These are phyloP conservation scores for Myopa tessellatipennis DNA, from an alignment of 2,888 invertebrate genomes.

Conservation along the genomic window DNA sequence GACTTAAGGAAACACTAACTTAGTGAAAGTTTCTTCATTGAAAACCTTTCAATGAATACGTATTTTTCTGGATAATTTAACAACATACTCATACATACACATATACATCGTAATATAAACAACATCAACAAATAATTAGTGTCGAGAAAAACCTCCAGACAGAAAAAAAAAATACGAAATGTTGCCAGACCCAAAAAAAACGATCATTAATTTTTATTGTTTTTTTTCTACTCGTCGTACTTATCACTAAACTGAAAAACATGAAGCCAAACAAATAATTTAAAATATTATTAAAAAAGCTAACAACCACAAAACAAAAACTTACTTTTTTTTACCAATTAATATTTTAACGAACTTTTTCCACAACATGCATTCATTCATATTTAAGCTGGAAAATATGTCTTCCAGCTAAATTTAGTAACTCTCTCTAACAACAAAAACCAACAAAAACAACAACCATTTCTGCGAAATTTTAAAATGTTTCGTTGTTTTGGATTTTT, in stretches of 20 bases:
- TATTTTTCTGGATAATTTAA: not conserved
- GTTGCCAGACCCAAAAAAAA: not conserved
- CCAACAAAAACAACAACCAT: not conserved
- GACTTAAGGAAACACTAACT: not conserved
- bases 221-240: not conserved
- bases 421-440: not conserved
- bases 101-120: no score
- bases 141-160: not conserved
- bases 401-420: not conserved
- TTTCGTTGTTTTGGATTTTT: not conserved
- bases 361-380: not conserved
- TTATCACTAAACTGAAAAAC: not conserved
- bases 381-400: not conserved
- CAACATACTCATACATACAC: no score
- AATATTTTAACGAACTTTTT: constrained; percentile 30
- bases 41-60: constrained; percentile 1
- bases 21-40: not conserved
- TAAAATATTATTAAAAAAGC: not conserved
- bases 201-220: not conserved
- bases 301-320: constrained; percentile 12
- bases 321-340: constrained; percentile 21
- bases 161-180: not conserved
- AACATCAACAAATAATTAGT: no score
- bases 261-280: not conserved
- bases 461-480: not conserved